These are phyloP conservation scores for Synanthedon formicaeformis DNA, from an alignment of 2,888 invertebrate species.

Conservation along the genomic window DNA sequence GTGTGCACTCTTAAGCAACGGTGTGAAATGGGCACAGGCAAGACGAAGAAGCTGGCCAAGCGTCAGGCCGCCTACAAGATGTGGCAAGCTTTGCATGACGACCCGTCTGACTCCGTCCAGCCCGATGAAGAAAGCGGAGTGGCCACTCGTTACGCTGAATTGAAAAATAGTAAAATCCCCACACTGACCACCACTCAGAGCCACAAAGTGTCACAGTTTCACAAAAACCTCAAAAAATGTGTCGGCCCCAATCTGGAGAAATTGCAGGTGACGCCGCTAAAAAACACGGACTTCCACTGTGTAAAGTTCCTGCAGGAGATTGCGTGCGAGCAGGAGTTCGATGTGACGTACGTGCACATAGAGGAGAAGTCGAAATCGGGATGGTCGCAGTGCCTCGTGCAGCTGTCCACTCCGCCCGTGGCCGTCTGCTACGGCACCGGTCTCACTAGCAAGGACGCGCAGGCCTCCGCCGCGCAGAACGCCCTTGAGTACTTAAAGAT, in stretches of 20 bases:
- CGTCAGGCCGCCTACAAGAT: conserved; percentile 95
- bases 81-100: conserved; percentile 87
- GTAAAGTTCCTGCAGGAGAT: conserved; percentile 91
- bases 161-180: conserved; percentile 94
- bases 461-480: conserved; percentile 88
- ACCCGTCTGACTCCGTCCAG: conserved; percentile 77
- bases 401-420: conserved; percentile 91
- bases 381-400: conserved; percentile 90
- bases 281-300: conserved; percentile 83
- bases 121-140: conserved; percentile 77
- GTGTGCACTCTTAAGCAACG: conserved; percentile 89
- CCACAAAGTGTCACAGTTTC: too few species aligned
- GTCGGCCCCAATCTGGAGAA: conserved; percentile 86
- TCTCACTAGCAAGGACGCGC: conserved; percentile 83
- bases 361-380: conserved; percentile 88
- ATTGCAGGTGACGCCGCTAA: conserved; percentile 87
- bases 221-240: conserved; percentile 88
- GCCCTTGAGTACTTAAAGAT: conserved; percentile 94
- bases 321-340: conserved; percentile 90
- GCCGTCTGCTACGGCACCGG: conserved; percentile 95
- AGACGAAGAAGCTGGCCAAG: conserved; percentile 97
- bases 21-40: conserved; percentile 87
- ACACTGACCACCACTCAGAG: too few species aligned
- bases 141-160: conserved; percentile 83
- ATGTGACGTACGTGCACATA: conserved; percentile 94